These are phyloP conservation scores for Catostomus latipinnis DNA, from an alignment of 2,797 vertebrate genomes.

Conservation along the genomic window DNA sequence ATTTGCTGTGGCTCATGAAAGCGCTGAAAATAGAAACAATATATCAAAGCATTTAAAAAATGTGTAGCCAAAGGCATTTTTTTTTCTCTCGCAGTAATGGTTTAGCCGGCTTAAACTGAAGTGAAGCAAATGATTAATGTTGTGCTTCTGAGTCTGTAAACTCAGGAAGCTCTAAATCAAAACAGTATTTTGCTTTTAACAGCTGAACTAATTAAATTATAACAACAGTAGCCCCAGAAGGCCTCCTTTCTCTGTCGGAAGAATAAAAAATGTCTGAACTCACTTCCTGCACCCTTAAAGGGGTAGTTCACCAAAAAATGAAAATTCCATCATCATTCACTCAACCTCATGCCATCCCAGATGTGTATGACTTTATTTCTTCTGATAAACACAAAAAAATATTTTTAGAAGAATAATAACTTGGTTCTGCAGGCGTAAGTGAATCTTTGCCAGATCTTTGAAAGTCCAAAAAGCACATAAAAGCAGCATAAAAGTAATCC, in stretches of 20 bases:
- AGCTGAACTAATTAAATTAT: slow-evolving; percentile 67
- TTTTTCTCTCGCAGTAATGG: slow-evolving; percentile 59
- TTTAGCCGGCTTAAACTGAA: slow-evolving; percentile 46
- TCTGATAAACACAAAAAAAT: too few relatives aligned
- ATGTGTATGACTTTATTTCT: too few relatives aligned
- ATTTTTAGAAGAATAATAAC: too few relatives aligned
- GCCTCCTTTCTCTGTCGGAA: slow-evolving; percentile 14
- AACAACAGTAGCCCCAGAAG: slow-evolving; percentile 55
- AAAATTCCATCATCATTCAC: too few relatives aligned
- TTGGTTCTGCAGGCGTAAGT: too few relatives aligned
- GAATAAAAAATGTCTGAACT: background rate
- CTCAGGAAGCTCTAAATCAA: slow-evolving; percentile 69
- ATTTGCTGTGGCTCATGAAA: slow-evolving; percentile 45
- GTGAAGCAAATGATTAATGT: slow-evolving; percentile 52
- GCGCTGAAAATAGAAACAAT: slow-evolving; percentile 46
- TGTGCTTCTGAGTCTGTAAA: slow-evolving; percentile 60
- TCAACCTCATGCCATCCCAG: too few relatives aligned
- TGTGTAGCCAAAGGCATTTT: slow-evolving; percentile 47
- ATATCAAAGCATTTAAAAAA: slow-evolving; percentile 25
- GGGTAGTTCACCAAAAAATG: too few relatives aligned
- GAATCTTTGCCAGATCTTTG: too few relatives aligned
- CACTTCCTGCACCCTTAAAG: background rate
- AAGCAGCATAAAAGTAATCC: too few relatives aligned
- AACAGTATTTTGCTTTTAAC: slow-evolving; percentile 61
- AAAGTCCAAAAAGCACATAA: too few relatives aligned